Base-by-base conservation (phyloP, 1,140 invertebrate genomes). In the Monochamus saltuarius region DNA sequence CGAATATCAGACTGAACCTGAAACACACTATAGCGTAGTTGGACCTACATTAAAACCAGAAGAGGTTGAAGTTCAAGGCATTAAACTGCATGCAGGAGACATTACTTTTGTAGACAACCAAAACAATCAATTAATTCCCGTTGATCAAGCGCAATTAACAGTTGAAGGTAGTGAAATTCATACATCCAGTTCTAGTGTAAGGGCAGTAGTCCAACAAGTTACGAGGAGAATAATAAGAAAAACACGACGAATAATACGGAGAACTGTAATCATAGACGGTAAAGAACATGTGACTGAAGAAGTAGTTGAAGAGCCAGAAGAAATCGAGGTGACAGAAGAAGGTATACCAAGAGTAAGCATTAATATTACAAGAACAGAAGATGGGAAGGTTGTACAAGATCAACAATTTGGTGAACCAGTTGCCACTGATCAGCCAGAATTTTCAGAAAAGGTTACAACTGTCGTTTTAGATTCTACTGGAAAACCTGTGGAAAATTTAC, bases 251-350 rank as follows among this genome's bases (percentile, higher is more conserved):
- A 87, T 89, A 43, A 89, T 91, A 39, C 80, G 88, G 50, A 85
- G 85, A 67, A 82, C 90, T 4, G 85, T 87, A 0, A 87, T 92
- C 7, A 85, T 92, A 54, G 87, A 94, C 74, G 91, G 90, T 0
- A 89, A 91, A 78, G 89, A 92, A 75, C 85, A 88, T 66, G 83
- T 90, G 0, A 87, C 85, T 8, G 90, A 93, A 77, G 90, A 93
- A 78, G 78, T 92, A 3, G 79, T 92, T 57, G 88, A 93, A 75
- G 88, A 93, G 78, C 88, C 90, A 16, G 88, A 92, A 70, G 87
- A 90, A 76, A 77, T 91, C 29, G 89, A 92, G 78, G 80, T 90
- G 4, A 84, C 83, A 38, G 88, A 91, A 73, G 86, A 90, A 76
- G 83, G 88, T 66, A 85, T 89, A 43, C 85, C 86, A 7, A 83